Base-by-base conservation (phyloP, 2,113 vertebrate genomes). In the Calyptomena viridis region DNA sequence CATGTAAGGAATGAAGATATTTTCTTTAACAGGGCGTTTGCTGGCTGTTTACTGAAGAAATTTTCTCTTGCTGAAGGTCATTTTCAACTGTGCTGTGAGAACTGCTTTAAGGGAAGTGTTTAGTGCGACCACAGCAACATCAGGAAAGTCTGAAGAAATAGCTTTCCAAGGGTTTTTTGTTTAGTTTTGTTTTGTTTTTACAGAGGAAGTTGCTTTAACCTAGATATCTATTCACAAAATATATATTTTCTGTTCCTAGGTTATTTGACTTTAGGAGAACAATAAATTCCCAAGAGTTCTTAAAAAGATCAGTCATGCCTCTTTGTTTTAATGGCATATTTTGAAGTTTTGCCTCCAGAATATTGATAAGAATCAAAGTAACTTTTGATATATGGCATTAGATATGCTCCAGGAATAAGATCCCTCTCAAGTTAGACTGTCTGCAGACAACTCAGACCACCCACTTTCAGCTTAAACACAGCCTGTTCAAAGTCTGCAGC, bases 321-420 rank as follows among this genome's bases (percentile, higher is more conserved):
- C 78, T 92, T 93, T 96, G 90, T 94, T 89, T 94, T 94, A 96
- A 91, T 94, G 92, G 91, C 89, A 69, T 86, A 96, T 96, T 96
- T 95, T 89, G 89, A 94, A 91, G 89, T 89, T 90, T 93, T 88
- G 90, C 90, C 93, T 90, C 79, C 89, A 96, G 95, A 97, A 96
- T 90, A 95, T 93, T 78, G 84, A 95, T 93, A 94, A 95, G 90
- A 96, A 96, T 96, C 96, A 96, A 95, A 96, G 94, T 59, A 94
- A 94, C 94, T 96, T 96, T 97, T 96, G 95, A 97, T 93, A 97
- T 96, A 95, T 91, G 89, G 92, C 0, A 4, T 89, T 93, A 96
- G 95, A 94, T 92, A 83, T n/a, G 83, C 94, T 97, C 87, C 92
- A 96, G 91, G 87, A 97, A 90, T 90, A 93, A 94, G 89, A 93